A percentile compares a stretch with the other conserved stretches of the same genome.
These are phyloP conservation scores for Vulpes lagopus DNA, from an alignment of 2,113 vertebrate species.

Conservation along the genomic window DNA sequence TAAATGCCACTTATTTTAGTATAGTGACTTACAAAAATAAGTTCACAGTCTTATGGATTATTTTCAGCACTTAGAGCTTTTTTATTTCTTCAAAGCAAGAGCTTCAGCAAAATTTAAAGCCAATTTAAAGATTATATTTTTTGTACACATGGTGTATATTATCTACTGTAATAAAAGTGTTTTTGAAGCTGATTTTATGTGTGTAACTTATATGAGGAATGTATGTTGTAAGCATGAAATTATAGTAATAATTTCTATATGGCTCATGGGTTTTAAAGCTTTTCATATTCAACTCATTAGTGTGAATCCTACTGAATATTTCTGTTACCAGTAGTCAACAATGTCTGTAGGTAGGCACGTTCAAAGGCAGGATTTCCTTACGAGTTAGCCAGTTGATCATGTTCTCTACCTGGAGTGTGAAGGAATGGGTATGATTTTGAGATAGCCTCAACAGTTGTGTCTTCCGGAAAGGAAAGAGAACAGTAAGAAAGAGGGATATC, in stretches of 20 bases:
- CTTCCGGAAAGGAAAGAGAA: background rate
- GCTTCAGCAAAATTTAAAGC: constrained; percentile 62
- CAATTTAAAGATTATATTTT: constrained; percentile 70
- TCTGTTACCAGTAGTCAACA: constrained; percentile 34
- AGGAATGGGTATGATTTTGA: background rate
- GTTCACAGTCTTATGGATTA: constrained; percentile 39
- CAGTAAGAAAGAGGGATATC: background rate
- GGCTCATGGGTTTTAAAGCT: constrained; percentile 55
- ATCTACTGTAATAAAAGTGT: constrained; percentile 68
- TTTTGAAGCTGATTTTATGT: constrained; percentile 76
- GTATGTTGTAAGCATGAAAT: constrained; percentile 71
- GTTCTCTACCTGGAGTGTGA: background rate
- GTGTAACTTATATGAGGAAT: constrained; percentile 68
- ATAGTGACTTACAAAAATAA: constrained; percentile 24
- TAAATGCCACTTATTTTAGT: constrained; percentile 62
- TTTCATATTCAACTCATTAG: constrained; percentile 32
- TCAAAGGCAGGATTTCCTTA: background rate
- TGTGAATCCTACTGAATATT: background rate
- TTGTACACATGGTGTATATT: constrained; percentile 78
- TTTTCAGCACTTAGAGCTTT: constrained; percentile 45
- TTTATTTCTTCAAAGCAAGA: constrained; percentile 67
- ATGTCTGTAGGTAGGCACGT: background rate
- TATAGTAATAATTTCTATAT: constrained; percentile 65
- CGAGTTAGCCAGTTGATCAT: background rate
- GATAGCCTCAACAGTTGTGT: background rate